phyloP scores from a whole-genome alignment of 2,113 vertebrate genomes.

The Leuciscus idus region DNA sequence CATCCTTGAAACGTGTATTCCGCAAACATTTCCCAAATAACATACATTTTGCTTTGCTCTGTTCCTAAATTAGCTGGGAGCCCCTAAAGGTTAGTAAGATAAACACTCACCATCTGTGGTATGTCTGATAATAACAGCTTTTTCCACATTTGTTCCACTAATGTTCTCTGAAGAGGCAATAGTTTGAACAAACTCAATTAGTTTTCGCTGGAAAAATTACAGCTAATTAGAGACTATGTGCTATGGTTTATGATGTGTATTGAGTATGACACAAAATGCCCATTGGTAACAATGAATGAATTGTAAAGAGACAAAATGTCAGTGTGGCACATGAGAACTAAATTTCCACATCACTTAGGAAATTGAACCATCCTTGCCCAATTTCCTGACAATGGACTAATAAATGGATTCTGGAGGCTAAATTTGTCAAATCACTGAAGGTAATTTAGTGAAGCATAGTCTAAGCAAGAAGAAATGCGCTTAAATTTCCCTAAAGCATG shows the following conservation, averaged over 20 bases:
- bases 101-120: slow-evolving; percentile 40
- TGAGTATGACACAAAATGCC: slow-evolving; percentile 15
- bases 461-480: slow-evolving; percentile 10
- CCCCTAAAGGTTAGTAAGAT: slow-evolving; percentile 41
- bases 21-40: background rate
- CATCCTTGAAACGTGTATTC: slow-evolving; percentile 9
- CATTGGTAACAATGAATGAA: slow-evolving; percentile 15
- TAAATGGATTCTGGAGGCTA: slow-evolving; percentile 40
- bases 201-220: slow-evolving; percentile 12
- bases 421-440: slow-evolving; percentile 30
- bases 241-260: slow-evolving; percentile 35
- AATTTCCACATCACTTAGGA: slow-evolving; percentile 29
- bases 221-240: slow-evolving; percentile 7
- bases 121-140: slow-evolving; percentile 31
- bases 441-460: slow-evolving; percentile 35
- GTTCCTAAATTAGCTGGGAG: slow-evolving; percentile 15
- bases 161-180: slow-evolving; percentile 19
- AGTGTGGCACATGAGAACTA: slow-evolving; percentile 4
- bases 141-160: slow-evolving; percentile 40
- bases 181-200: slow-evolving; percentile 29
- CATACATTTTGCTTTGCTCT: slow-evolving; percentile 15
- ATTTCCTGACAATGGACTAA: slow-evolving; percentile 33
- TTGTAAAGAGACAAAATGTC: slow-evolving; percentile 12
- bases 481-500: slow-evolving; percentile 17
- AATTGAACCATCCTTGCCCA: background rate